phyloP scores from a whole-genome alignment of 2,113 vertebrate genomes.

The Taxidea taxus region DNA sequence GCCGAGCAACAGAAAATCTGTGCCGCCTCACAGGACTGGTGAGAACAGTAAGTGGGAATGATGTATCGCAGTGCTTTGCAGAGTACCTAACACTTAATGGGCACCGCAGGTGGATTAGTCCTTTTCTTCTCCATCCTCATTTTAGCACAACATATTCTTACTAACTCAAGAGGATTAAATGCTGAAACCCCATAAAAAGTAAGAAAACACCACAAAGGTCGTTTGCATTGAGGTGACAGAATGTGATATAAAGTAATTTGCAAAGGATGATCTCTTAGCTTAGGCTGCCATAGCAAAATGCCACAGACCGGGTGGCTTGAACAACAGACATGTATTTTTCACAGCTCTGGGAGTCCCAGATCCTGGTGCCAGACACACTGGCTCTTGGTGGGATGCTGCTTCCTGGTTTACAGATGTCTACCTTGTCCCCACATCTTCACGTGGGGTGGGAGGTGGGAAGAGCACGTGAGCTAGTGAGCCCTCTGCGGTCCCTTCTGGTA shows the following conservation, averaged over 20 bases:
- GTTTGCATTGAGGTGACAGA: background rate
- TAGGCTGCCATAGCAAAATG: background rate
- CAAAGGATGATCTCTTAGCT: background rate
- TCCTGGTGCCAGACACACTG: background rate
- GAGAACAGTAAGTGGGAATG: background rate
- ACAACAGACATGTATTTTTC: background rate
- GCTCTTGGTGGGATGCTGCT: background rate
- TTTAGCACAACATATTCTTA: background rate
- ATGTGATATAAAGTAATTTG: background rate
- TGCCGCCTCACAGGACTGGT: background rate
- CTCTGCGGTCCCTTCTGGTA: background rate
- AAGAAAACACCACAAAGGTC: background rate
- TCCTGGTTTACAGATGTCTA: background rate
- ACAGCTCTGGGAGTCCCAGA: background rate
- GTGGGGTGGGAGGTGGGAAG: background rate
- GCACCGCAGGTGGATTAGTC: background rate
- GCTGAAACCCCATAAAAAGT: background rate
- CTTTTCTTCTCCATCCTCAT: background rate
- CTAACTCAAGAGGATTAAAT: background rate
- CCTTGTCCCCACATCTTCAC: background rate
- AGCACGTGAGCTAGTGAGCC: background rate
- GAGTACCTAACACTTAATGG: background rate
- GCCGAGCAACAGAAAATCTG: background rate
- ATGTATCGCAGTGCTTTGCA: accelerated
- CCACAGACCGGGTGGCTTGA: background rate